Evolutionary conservation across 1,140 invertebrate species (phyloP), one percentile per base, ranked within the genome.

Genomic region (Leptonema lineaticorne): DNA sequence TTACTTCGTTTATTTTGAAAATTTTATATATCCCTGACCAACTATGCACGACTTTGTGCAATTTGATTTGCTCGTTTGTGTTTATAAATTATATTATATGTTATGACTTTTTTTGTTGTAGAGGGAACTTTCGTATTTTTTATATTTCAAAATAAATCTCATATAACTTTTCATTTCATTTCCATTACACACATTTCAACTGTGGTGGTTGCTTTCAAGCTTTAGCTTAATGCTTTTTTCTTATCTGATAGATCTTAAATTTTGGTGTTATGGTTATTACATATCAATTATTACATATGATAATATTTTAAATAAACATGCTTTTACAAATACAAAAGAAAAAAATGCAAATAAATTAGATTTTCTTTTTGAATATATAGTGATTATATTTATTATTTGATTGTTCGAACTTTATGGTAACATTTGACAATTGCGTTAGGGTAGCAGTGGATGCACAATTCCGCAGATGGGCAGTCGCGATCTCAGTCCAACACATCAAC

Each of bases 371-470:
- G n/a, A 3, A 50, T 16, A 50, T 26, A n/a, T 41, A 11, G 50
- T 18, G 50, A 24, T 22, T 22, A 26, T 53, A 48, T 48, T 48
- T 14, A 20, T 1, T 3, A 8, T 1, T 48, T 18, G 9, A 2
- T 20, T 20, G 4, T 48, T 48, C 16, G 57, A 33, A 18, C 30
- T 67, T 72, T 72, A 66, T 72, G 64, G 24, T 81, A 74, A 74
- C 78, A 77, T 80, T 81, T 78, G 78, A 79, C 76, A 72, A 74
- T 89, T 89, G 85, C 88, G 85, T 87, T 89, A 90, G 89, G 89
- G 88, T 87, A 90, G 88, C 88, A 90, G 88, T 90, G 89, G 88
- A 82, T 86, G 83, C 84, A 83, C 69, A 63, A 63, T 63, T 46
- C 76, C 79, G 79, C 80, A 77, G 78, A 75, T 74, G 76, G 75